Evolutionary conservation across 2,888 invertebrate genomes (phyloP), one percentile per base, ranked within the genome.

Genomic region (Noctua pronuba): DNA sequence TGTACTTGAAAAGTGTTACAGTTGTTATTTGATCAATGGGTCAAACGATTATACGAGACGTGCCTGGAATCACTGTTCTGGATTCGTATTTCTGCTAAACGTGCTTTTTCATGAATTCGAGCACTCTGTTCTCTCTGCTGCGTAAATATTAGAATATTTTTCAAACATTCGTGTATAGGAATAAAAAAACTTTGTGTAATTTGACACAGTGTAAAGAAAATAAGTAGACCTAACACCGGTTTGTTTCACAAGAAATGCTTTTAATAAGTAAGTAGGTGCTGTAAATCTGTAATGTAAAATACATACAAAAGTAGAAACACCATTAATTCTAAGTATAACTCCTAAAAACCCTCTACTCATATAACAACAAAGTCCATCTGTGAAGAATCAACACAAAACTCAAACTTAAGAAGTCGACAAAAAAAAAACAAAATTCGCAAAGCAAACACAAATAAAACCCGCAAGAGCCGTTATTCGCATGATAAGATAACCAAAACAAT

Each of bases 401-500:
- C 7, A 41, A 73, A 10, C 60, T 62, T 21, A 64, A 46, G 49
- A 49, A 49, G 7, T 16, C 24, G 28, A 44, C 6, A 28, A 41
- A 41, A 28, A 28, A 44, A 55, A 66, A 35, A 41, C 4, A 65
- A 38, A 75, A 28, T 62, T 83, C 64, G 79, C 74, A 38, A 62
- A 35, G n/a, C 18, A 70, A 73, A 49, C 67, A 35, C 31, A 46
- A 69, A 62, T 64, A 62, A 60, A 73, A 58, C 31, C 52, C 84
- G 86, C 87, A 41, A 52, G 24, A 74, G 83, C 82, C 44, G 62
- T 49, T 77, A 83, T 64, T 78, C 83, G 79, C 83, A 67, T 66
- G 74, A 75, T 70, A 75, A 73, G 84, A 79, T 75, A 84, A 84
- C 28, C 74, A 84, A 75, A 86, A 84, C 84, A 86, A 83, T 62